phyloP scores from a whole-genome alignment of 2,888 invertebrate genomes.

The Conops quadrifasciatus region DNA sequence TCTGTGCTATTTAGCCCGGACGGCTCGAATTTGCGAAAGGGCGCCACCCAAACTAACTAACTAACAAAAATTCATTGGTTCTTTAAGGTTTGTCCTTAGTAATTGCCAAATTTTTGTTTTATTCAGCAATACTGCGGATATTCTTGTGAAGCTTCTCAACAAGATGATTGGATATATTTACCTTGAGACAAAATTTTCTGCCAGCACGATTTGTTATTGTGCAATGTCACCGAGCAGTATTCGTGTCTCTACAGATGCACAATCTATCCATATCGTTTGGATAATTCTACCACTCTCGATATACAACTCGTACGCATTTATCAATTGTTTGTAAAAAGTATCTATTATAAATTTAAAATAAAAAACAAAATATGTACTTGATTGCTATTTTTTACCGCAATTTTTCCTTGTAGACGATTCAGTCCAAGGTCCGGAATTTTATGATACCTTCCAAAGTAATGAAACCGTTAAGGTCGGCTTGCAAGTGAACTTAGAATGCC shows the following conservation, averaged over 20 bases:
- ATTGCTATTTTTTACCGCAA: too few species aligned
- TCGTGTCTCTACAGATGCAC: conserved; percentile 64
- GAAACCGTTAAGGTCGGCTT: conserved; percentile 51
- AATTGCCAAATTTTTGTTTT: not conserved
- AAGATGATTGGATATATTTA: conserved; percentile 57
- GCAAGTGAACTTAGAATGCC: conserved; percentile 61
- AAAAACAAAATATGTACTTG: too few species aligned
- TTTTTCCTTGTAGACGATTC: too few species aligned
- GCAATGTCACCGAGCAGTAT: conserved; percentile 60
- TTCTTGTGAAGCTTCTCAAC: conserved; percentile 50
- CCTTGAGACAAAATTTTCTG: conserved; percentile 58
- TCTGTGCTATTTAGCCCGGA: too few species aligned
- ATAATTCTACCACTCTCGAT: conserved; percentile 52
- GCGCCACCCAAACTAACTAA: too few species aligned
- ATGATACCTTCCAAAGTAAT: conserved; percentile 58
- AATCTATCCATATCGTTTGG: conserved; percentile 55
- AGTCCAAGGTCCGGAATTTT: conserved; percentile 60
- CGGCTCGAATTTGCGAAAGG: too few species aligned
- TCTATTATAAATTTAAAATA: too few species aligned
- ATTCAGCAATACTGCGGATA: conserved; percentile 55
- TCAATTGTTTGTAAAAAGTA: conserved; percentile 62
- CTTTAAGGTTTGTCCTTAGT: conserved; percentile 54
- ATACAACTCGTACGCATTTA: conserved; percentile 61
- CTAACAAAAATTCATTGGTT: conserved; percentile 60
- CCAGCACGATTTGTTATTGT: conserved; percentile 54